A percentile compares a stretch with the other conserved stretches of the same genome.
These are phyloP conservation scores for Trachymyrmex septentrionalis DNA, from an alignment of 1,140 invertebrate species.

Conservation along the genomic window DNA sequence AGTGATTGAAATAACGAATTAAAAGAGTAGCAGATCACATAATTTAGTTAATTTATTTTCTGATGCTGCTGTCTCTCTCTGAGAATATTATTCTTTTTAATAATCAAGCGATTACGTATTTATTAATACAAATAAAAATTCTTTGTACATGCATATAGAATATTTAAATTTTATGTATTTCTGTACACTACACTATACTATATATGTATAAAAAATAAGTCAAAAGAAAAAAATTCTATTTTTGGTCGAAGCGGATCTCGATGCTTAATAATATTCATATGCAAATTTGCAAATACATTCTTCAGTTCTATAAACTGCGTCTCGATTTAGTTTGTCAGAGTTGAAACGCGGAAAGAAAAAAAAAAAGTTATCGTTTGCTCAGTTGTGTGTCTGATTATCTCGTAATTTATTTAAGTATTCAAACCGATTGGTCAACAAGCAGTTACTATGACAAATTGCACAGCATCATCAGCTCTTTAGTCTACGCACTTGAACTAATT, in stretches of 20 bases:
- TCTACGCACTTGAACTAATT: conserved; percentile 84
- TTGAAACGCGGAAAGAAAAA: not conserved
- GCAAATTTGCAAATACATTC: no score
- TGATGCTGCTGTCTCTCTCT: not conserved
- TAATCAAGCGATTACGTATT: not conserved
- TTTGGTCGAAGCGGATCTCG: no score
- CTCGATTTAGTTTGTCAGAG: no score
- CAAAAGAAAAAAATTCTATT: no score
- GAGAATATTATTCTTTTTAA: conserved; percentile 8
- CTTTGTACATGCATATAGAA: not conserved
- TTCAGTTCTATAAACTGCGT: no score
- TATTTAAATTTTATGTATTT: not conserved
- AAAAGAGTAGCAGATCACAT: not conserved
- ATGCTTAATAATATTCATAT: no score
- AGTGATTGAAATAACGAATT: conserved; percentile 35
- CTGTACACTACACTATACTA: not conserved
- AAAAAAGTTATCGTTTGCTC: not conserved
- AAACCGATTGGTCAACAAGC: conserved; percentile 51
- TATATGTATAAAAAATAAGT: no score
- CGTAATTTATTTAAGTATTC: not conserved
- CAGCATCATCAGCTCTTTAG: conserved; percentile 72
- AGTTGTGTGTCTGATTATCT: not conserved
- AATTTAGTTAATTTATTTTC: conserved; percentile 33
- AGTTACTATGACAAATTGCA: conserved; percentile 72
- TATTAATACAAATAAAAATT: not conserved